These are phyloP conservation scores for Alaudala cheleensis DNA, from an alignment of 2,113 vertebrate species.

Conservation along the genomic window DNA sequence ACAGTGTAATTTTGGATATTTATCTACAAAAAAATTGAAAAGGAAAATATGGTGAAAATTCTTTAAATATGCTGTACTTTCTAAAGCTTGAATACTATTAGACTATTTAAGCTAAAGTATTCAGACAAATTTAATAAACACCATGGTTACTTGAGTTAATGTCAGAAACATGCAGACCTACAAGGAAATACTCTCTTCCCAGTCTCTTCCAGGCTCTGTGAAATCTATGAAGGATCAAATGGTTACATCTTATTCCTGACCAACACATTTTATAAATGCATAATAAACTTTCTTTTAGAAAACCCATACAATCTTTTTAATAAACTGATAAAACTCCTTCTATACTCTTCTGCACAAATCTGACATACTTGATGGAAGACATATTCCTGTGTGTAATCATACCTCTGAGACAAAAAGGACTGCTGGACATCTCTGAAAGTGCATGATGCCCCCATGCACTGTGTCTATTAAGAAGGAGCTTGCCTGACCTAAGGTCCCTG, in stretches of 20 bases:
- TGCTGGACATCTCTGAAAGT: not conserved
- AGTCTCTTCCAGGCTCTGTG: fast-evolving
- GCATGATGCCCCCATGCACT: not conserved
- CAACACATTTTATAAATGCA: not conserved
- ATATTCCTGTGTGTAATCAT: not conserved
- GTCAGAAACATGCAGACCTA: not conserved
- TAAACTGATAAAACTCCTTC: not conserved
- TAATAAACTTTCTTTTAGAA: not conserved
- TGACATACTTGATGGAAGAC: not conserved
- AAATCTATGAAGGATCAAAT: not conserved
- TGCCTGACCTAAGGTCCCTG: not conserved
- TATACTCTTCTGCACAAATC: not conserved
- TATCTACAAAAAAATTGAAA: not conserved
- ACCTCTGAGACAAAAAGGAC: not conserved
- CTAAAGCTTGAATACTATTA: not conserved
- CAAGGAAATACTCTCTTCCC: not conserved
- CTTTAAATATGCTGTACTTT: not conserved
- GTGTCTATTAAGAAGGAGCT: not conserved
- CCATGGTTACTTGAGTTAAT: not conserved
- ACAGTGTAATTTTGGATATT: not conserved
- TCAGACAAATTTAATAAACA: not conserved
- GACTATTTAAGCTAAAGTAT: not conserved
- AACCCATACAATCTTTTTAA: not conserved
- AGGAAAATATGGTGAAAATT: not conserved
- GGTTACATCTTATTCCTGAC: not conserved